Conservation (phyloP, 2,888 invertebrate genomes). For the Caenorhabditis drosophilae region DNA sequence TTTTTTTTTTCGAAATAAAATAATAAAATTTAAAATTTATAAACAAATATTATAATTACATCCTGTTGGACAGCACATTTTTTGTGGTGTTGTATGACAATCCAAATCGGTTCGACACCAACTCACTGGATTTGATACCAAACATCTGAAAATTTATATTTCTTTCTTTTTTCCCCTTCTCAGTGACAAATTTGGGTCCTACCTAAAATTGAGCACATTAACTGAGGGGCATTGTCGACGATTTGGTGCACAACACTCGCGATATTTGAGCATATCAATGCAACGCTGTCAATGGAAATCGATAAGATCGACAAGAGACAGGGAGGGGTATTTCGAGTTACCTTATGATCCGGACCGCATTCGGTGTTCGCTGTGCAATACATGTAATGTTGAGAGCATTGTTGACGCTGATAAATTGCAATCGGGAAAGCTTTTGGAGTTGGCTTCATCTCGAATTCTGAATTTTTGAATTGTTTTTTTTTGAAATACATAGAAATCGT, state of each 20-base stretch:
- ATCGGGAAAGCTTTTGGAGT: constrained; percentile 8
- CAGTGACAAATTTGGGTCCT: not conserved
- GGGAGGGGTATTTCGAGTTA: no score
- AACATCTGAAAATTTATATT: constrained; percentile 11
- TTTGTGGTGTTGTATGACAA: constrained; percentile 26
- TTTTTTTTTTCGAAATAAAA: not conserved
- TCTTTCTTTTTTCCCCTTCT: not conserved
- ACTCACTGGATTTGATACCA: constrained; percentile 17
- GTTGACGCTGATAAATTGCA: constrained; percentile 9
- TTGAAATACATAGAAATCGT: constrained; percentile 4
- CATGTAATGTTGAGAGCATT: constrained; percentile 33
- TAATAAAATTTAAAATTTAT: no score
- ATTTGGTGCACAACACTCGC: constrained; percentile 29
- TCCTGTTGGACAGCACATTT: constrained; percentile 30
- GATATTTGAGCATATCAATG: constrained; percentile 30
- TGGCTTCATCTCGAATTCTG: constrained; percentile 12
- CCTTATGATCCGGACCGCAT: constrained; percentile 20
- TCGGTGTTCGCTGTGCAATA: constrained; percentile 30
- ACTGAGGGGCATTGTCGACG: constrained; percentile 22
- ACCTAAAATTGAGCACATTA: constrained; percentile 21
- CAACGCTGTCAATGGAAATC: constrained; percentile 29
- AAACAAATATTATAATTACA: constrained; percentile 40
- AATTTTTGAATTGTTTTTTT: not conserved
- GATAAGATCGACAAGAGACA: no score
- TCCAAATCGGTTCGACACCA: constrained; percentile 28